Base-by-base conservation (phyloP, 2,113 vertebrate species). In the Dipodomys merriami region DNA sequence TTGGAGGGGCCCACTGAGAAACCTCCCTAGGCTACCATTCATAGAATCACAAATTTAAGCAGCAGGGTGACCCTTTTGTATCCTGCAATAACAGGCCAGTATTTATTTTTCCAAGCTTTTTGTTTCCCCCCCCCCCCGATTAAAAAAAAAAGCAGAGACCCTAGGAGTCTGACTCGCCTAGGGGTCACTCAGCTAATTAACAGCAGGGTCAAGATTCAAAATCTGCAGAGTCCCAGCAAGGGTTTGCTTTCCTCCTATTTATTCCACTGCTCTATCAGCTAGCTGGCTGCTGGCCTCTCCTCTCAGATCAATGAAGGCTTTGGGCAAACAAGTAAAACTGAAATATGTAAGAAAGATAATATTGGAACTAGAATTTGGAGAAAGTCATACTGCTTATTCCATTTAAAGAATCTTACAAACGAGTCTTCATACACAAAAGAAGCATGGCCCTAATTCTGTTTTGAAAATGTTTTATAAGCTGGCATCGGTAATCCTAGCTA, bases 61-160 rank as follows among this genome's bases (percentile, higher is more conserved):
- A 62, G 35, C 46, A 60, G 46, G 20, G 18, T 86, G 88, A 86
- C 90, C 53, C 83, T 88, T 89, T 71, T 83, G 82, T 91, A 90
- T 93, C 95, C 62, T 27, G 68, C 39, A 62, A 60, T 64, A 57
- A 65, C 30, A 2, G 30, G 85, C 25, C 79, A 53, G 29, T 80
- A 72, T 95, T 93, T 96, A 94, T 91, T 93, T 95, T 96, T 80
- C 90, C 44, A 94, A 90, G 88, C 5, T 39, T n/a, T 90, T 53
- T 91, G 95, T 91, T 95, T 94, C 64, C 83, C n/a, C n/a, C n/a
- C n/a, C n/a, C n/a, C n/a, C n/a, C 74, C 53, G 68, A 79, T 19
- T 27, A 84, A 95, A 84, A 95, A 95, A 94, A 88, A 91, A 39
- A 39, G 39, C 76, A 92, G 78, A 93, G 74, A 84, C 76, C 72